Base-by-base conservation (phyloP, 2,888 invertebrate species). In the Polydrusus pterygomalis region DNA sequence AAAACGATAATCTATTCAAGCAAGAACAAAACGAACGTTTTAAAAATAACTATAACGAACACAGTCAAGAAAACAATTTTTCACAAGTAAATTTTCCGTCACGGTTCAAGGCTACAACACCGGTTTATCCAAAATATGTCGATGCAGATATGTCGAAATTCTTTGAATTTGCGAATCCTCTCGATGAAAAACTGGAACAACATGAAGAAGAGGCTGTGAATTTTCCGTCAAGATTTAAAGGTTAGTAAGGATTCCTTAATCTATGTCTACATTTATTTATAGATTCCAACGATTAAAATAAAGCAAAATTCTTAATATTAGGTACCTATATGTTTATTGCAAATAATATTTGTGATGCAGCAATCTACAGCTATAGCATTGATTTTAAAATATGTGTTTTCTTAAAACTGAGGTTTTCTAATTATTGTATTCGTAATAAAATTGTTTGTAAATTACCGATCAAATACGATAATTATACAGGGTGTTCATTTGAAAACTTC, bases 31-130 rank as follows among this genome's bases (percentile, higher is more conserved):
- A 2, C 8, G 15, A 15, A 60, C 34, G 11, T 25, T 25, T 25
- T 25, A 5, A 25, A 60, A 25, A 63, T 20, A n/a, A 38, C n/a
- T 17, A 25, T 3, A 25, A 25, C 5, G 25, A 3, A 25, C 25
- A 25, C 1, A 25, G 1, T 47, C 45, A 45, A 15, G 34, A 67
- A 67, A 67, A 34, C 51, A 11, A 54, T 38, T 38, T 40, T 54
- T 20, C 38, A 15, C 54, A 15, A 56, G 79, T 80, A 9, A 82
- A 82, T 70, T 82, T 80, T 62, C 78, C 80, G 43, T 82, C 83
- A 0, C 78, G 79, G 45, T 83, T 81, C 64, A 82, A 82, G 75
- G 82, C 83, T 8, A 84, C 84, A 5, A 82, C 82, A 9, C 82
- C 82, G 18, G 80, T 80, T n/a, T 82, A 83, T 70, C 82, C 83